Evolutionary conservation across 2,888 invertebrate species (phyloP), one percentile per base, ranked within the genome.

Genomic region (Drosophila siamana): DNA sequence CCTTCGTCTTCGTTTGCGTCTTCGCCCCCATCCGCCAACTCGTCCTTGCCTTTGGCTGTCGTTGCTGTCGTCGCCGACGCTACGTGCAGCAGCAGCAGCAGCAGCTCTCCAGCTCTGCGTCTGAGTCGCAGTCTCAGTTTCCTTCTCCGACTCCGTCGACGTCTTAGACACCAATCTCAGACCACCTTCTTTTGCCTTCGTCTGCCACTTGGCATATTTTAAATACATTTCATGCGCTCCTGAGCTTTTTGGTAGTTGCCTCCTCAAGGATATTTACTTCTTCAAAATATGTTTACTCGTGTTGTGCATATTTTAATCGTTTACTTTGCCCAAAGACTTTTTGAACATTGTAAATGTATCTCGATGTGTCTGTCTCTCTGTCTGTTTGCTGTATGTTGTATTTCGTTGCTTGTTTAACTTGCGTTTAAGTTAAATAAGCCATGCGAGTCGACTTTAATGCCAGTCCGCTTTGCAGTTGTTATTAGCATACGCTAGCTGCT

Each of bases 261-360:
- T 74, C 74, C 90, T 91, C 75, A 79, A 90, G 90, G 91, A 90
- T 90, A 90, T 90, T 90, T 90, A 82, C 90, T 90, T 80, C 91
- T 89, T 89, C 80, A 90, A 89, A 89, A 91, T 90, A 86, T 90
- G 90, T 90, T 90, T 91, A 90, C 90, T 91, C 88, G 85, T 91
- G 91, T 91, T 91, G 91, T 90, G 90, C 91, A 90, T 90, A 90
- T 90, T 90, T 90, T 90, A 90, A 90, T 90, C 91, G 90, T 89
- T 90, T 90, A 80, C 86, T 90, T 88, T 89, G 82, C 78, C 78
- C 80, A 74, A 74, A 67, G 68, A 72, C 82, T 82, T 80, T 86
- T 80, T 86, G 74, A 71, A 64, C 69, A 72, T 60, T 52, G 55
- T 33, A 50, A 44, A 51, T 50, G 47, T 50, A 28, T 46, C 16